Conservation (phyloP, 1,140 invertebrate species). For the Tyrophagus putrescentiae region DNA sequence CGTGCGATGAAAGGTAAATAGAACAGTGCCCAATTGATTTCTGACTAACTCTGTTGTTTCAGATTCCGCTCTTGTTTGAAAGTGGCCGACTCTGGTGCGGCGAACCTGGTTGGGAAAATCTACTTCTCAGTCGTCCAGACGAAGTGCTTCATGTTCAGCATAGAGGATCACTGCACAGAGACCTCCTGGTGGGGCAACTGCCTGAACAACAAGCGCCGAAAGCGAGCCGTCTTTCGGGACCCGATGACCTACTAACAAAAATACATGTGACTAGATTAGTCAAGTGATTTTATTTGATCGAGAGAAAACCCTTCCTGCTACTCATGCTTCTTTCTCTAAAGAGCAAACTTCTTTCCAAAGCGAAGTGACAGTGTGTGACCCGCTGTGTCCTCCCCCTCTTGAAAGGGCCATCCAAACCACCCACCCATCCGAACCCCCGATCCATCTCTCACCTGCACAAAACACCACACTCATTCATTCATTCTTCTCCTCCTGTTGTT, state of each 20-base stretch:
- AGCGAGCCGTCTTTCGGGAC: conserved; percentile 41
- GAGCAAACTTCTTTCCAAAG: no score
- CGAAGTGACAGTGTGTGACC: no score
- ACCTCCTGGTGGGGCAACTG: conserved; percentile 71
- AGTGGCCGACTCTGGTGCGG: conserved; percentile 58
- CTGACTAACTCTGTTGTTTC: conserved; percentile 25
- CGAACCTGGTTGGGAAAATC: conserved; percentile 75
- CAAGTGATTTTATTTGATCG: no score
- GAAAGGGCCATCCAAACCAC: no score
- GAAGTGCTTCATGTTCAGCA: conserved; percentile 72
- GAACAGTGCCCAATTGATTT: background rate
- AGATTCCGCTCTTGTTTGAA: conserved; percentile 84
- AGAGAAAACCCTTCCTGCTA: no score
- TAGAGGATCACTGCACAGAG: conserved; percentile 54
- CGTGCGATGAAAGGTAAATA: conserved; percentile 68
- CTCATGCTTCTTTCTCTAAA: no score
- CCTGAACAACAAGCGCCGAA: conserved; percentile 46
- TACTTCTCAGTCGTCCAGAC: conserved; percentile 87
- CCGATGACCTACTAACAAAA: conserved; percentile 1
- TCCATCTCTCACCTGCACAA: no score
- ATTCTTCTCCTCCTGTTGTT: no score
- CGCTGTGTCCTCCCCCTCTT: no score
- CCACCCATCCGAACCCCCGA: no score
- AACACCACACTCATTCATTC: no score
- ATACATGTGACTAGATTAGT: no score